Base-by-base conservation (phyloP, 1,140 invertebrate species). In the Lasaia peninsularis region DNA sequence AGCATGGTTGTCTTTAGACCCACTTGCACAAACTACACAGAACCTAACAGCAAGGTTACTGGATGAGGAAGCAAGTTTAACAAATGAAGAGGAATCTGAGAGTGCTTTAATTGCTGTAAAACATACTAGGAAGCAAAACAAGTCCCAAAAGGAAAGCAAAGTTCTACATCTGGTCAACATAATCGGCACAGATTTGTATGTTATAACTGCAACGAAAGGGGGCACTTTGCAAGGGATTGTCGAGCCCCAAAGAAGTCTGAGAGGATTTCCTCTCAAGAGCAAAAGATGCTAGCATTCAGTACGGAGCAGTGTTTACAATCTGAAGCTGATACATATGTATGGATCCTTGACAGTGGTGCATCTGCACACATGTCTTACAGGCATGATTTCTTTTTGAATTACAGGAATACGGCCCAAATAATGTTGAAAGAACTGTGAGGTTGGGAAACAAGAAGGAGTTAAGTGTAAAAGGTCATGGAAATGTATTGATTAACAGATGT, bases 311-410 rank as follows among this genome's bases (percentile, higher is more conserved):
- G n/a, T 14, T 12, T 14, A 37, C 11, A 21, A 54, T 37, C 24
- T 40, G 52, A 24, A 50, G 12, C 21, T 12, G 10, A 50, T 50
- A 24, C 21, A 24, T 2, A 24, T 24, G 21, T 40, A 8, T 40
- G 14, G 35, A 40, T 40, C 12, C 12, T 40, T 12, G 35, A 40
- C 12, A 40, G 35, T 14, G 35, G 35, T 40, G 35, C 35, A 40
- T 40, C 35, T 14, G 35, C 35, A 14, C 35, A 16, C 35, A 40
- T 40, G 35, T 40, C 35, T 16, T 40, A 40, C 35, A 40, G 35
- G 35, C 35, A 40, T 8, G 12, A 40, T 40, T 40, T 14, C 14
- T 40, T 40, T 40, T 40, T 40, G 14, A 40, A 6, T 14, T 40
- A 14, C 35, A 40, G 14, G 35, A 40, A 37, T 37, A 37, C 5